Percentiles rank a stretch among this genome's conserved stretches.
Conservation (phyloP, 1,140 invertebrate species). For the Solenopsis fugax region DNA sequence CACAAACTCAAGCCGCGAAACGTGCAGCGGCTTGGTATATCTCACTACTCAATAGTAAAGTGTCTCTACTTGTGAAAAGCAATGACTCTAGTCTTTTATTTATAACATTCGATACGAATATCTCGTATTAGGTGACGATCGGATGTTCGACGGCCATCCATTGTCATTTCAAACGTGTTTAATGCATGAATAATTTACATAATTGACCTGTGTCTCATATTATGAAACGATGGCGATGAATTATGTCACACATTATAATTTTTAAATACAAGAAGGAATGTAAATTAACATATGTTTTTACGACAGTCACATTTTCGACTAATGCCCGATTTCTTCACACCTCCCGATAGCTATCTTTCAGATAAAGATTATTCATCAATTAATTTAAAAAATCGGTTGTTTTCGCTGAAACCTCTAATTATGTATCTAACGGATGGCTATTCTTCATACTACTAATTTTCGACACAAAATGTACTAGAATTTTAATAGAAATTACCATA, state of each 20-base stretch:
- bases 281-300: not conserved
- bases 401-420: no score
- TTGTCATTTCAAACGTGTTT: not conserved
- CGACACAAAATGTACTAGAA: no score
- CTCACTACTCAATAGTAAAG: not conserved
- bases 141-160: not conserved
- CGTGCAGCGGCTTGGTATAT: not conserved
- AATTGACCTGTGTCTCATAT: slow-evolving; percentile 16
- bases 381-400: no score
- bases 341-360: no score
- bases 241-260: slow-evolving; percentile 23
- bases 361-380: no score
- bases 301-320: no score
- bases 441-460: no score
- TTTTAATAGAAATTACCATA: no score
- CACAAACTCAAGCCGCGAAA: not conserved
- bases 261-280: not conserved
- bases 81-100: not conserved
- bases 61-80: not conserved
- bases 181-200: slow-evolving; percentile 44
- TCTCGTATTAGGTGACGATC: not conserved
- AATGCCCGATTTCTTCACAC: no score
- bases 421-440: no score
- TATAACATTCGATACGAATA: slow-evolving; percentile 8
- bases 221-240: not conserved